Base-by-base conservation (phyloP, 2,888 invertebrate species). In the Drosophila formosana region DNA sequence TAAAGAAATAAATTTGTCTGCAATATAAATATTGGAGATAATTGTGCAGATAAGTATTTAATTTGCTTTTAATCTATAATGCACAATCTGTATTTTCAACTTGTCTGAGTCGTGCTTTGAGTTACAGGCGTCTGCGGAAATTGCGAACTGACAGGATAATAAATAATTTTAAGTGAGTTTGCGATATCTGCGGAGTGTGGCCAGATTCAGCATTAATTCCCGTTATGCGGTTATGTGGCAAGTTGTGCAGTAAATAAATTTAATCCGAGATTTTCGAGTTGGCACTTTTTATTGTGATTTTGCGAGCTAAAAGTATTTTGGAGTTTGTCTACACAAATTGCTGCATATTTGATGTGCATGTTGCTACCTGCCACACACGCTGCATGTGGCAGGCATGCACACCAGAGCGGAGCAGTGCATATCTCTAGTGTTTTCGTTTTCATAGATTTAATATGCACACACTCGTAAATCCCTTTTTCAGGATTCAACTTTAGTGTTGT, bases 381-480 rank as follows among this genome's bases (percentile, higher is more conserved):
- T 43, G 25, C 11, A 11, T 23, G n/a, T 56, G 52, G 52, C 26
- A 58, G 56, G 55, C 56, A 51, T 37, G 5, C 37, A n/a, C n/a
- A 34, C 1, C 34, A 32, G 11, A 34, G 34, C 34, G 11, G 34
- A 34, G 11, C 11, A 4, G 11, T n/a, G 37, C n/a, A 11, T 66
- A 47, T 47, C 32, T 46, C 25, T 23, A 34, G 47, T 57, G 60
- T 74, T 84, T 67, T 68, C 64, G 56, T 74, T 84, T 67, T 66
- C 64, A 72, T 70, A 85, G 88, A 82, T 82, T 82, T 88, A 73
- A 88, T 80, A 88, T 82, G 89, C 78, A 83, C 66, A 57, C 45
- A 70, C 68, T 88, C 87, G 87, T 77, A 88, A 82, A 88, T 88
- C 81, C 65, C 72, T 53, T 80, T 72, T 68, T 25, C 41, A 18